These are phyloP conservation scores for Schizopygopsis pylzovi DNA, from an alignment of 2,797 vertebrate genomes.

Conservation along the genomic window DNA sequence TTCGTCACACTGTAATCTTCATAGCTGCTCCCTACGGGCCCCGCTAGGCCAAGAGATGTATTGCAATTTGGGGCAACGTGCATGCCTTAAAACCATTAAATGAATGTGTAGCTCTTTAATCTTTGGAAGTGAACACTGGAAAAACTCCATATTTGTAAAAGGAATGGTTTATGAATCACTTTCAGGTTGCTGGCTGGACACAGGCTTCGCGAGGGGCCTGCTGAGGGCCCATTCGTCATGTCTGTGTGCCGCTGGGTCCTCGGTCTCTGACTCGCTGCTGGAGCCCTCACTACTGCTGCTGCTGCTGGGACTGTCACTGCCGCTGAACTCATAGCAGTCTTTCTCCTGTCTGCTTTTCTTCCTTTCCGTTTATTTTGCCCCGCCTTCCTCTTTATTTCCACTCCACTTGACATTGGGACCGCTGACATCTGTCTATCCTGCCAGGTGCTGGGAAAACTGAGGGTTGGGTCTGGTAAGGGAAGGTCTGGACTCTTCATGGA, in stretches of 20 bases:
- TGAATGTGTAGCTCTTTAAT: neutral
- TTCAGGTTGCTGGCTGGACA: conserved; percentile 58
- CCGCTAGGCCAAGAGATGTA: no score
- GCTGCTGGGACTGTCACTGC: conserved; percentile 60
- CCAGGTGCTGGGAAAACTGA: conserved; percentile 65
- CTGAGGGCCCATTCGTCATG: conserved; percentile 73
- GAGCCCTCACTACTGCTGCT: conserved; percentile 67
- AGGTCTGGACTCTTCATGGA: conserved; percentile 68
- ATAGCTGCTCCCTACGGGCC: no score
- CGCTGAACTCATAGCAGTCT: conserved; percentile 64
- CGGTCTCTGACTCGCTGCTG: conserved; percentile 70
- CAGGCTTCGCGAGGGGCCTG: conserved; percentile 33
- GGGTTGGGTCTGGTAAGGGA: conserved; percentile 65
- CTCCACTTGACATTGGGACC: conserved; percentile 42
- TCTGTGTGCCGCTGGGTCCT: conserved; percentile 59
- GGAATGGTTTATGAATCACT: conserved; percentile 55
- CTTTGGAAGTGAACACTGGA: neutral
- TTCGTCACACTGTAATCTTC: no score
- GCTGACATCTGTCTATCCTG: conserved; percentile 12
- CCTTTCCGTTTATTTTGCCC: conserved; percentile 58
- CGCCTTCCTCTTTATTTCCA: conserved; percentile 40
- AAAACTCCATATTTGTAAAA: neutral
- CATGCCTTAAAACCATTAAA: neutral
- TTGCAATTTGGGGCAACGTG: no score
- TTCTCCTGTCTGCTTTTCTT: conserved; percentile 55